Conservation (phyloP, 2,797 vertebrate species). For the Oreonectes daqikongensis region DNA sequence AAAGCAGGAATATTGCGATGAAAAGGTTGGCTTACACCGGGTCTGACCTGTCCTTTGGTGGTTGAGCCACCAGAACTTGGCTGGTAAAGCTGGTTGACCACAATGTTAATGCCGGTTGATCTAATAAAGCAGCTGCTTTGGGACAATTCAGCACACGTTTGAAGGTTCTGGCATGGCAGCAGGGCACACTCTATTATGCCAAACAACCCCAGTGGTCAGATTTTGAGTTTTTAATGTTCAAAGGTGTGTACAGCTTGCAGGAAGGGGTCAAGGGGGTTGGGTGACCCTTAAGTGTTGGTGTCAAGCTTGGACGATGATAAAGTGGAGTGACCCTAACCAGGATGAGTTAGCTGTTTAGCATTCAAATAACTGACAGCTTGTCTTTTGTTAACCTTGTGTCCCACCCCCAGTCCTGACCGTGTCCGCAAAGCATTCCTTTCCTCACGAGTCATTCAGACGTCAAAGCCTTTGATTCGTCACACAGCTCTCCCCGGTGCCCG, state of each 20-base stretch:
- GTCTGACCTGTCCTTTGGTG: neutral
- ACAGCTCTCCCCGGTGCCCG: conserved; percentile 48
- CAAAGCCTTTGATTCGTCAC: conserved; percentile 53
- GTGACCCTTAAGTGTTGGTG: conserved; percentile 25
- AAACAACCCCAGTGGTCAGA: neutral
- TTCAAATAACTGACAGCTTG: conserved; percentile 54
- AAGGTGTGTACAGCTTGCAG: neutral
- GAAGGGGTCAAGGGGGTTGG: neutral
- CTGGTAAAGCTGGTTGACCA: neutral
- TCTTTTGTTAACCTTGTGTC: conserved; percentile 41
- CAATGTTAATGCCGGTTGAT: neutral
- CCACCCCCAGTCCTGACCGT: conserved; percentile 41
- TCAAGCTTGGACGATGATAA: conserved; percentile 48
- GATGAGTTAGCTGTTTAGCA: conserved; percentile 49
- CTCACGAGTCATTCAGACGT: conserved; percentile 51
- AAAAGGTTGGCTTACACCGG: neutral
- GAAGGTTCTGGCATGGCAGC: neutral
- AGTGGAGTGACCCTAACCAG: conserved; percentile 23
- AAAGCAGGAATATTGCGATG: neutral
- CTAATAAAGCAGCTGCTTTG: neutral
- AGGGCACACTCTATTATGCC: too few species aligned
- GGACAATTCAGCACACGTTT: neutral
- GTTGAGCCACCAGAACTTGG: neutral
- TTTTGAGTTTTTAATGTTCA: neutral
- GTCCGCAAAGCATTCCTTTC: conserved; percentile 61